Evolutionary conservation across 2,888 invertebrate species (phyloP).

Genomic region (Andrena marginata): DNA sequence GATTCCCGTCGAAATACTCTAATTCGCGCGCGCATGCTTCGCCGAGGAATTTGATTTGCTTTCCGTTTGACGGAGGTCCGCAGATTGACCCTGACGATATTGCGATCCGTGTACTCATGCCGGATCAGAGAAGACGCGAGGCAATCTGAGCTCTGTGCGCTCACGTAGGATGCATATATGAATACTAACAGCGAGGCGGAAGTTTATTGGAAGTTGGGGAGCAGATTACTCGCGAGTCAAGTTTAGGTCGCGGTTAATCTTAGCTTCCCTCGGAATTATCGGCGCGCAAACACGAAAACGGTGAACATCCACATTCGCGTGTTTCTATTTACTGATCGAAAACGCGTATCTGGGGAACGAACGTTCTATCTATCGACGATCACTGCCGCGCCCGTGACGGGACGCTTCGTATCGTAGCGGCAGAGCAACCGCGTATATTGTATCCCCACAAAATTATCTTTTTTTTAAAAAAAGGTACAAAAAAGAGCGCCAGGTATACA

Average conservation of each 20-base stretch:
- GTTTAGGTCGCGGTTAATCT: constrained; percentile 54
- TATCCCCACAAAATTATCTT: background rate
- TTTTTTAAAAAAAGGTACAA: too few relatives aligned
- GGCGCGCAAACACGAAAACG: constrained; percentile 42
- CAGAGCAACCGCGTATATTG: background rate
- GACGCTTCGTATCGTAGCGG: background rate
- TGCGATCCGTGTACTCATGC: constrained; percentile 64
- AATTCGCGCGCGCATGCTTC: constrained; percentile 72
- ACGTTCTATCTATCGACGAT: background rate
- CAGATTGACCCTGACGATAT: constrained; percentile 74
- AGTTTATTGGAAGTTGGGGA: constrained; percentile 57
- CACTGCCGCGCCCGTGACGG: background rate
- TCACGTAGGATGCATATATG: constrained; percentile 54
- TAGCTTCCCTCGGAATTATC: constrained; percentile 41
- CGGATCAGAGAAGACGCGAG: constrained; percentile 63
- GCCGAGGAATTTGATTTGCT: constrained; percentile 76
- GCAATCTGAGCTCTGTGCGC: constrained; percentile 60
- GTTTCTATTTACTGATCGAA: constrained; percentile 33
- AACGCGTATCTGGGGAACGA: background rate
- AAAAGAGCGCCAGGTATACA: too few relatives aligned
- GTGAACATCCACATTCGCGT: constrained; percentile 25
- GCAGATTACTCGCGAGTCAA: constrained; percentile 33
- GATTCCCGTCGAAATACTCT: constrained; percentile 70
- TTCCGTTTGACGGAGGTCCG: constrained; percentile 69
- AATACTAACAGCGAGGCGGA: constrained; percentile 55